Conservation (phyloP, 2,113 vertebrate genomes). For the Phyllostomus discolor region DNA sequence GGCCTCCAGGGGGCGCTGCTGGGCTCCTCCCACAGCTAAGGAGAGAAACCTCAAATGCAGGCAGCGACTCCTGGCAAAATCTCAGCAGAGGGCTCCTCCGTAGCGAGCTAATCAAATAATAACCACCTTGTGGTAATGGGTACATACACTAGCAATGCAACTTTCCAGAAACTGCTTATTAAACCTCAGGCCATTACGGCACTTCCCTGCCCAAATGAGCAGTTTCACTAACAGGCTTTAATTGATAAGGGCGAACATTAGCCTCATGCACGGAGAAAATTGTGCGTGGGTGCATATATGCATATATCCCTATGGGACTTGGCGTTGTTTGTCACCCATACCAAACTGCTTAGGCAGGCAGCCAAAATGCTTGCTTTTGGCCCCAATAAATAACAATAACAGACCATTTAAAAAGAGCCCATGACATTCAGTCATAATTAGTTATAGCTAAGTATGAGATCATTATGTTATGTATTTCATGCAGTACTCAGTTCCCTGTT, state of each 20-base stretch:
- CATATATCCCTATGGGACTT: neutral
- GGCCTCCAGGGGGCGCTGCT: constrained; percentile 39
- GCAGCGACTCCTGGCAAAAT: neutral
- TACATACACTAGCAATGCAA: neutral
- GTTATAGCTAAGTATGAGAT: neutral
- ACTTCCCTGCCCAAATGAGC: neutral
- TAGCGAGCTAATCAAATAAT: constrained; percentile 65
- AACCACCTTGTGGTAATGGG: constrained; percentile 36
- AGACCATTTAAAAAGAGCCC: neutral
- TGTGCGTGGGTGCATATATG: neutral
- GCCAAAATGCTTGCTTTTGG: neutral
- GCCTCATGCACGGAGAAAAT: neutral
- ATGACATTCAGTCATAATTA: constrained; percentile 35
- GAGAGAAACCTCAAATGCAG: constrained; percentile 56
- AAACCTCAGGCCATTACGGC: neutral
- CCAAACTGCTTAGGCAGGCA: neutral
- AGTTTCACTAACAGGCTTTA: constrained; percentile 47
- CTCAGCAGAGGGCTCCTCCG: constrained; percentile 49
- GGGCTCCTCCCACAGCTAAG: constrained; percentile 38
- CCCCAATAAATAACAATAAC: constrained; percentile 13
- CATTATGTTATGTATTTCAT: neutral
- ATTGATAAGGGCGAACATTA: constrained; percentile 26
- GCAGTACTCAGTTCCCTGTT: neutral
- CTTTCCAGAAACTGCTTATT: constrained; percentile 58
- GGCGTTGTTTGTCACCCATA: neutral